Conservation (phyloP, 2,888 invertebrate species). For the Conops quadrifasciatus region DNA sequence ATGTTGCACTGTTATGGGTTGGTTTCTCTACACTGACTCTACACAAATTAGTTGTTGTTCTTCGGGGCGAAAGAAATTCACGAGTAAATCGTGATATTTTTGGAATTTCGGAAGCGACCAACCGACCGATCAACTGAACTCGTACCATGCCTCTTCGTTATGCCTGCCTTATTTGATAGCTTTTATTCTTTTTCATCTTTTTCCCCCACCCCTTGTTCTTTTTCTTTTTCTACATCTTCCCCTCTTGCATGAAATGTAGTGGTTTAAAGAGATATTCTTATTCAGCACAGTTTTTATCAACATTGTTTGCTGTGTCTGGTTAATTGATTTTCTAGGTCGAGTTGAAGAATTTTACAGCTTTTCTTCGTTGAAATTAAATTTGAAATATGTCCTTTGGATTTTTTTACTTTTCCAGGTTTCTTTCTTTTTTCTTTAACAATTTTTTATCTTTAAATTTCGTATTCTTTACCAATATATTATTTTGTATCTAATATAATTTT, state of each 20-base stretch:
- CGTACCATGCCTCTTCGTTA: too few species aligned
- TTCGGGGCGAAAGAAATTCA: too few species aligned
- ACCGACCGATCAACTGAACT: too few species aligned
- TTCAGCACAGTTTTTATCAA: slow-evolving; percentile 19
- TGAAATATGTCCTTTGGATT: too few species aligned
- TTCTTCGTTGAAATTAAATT: neutral
- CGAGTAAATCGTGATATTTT: too few species aligned
- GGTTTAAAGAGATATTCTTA: slow-evolving; percentile 23
- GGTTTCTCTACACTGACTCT: too few species aligned
- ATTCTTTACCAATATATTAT: neutral
- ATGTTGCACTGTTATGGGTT: too few species aligned
- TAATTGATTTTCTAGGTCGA: slow-evolving; percentile 16
- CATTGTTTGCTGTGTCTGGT: neutral
- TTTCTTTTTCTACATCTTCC: neutral
- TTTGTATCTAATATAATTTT: too few species aligned
- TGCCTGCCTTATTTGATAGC: neutral
- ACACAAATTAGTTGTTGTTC: too few species aligned
- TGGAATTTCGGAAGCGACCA: too few species aligned
- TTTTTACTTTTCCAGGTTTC: slow-evolving; percentile 37
- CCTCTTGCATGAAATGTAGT: slow-evolving; percentile 1
- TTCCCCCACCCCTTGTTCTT: neutral
- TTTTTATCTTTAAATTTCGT: neutral
- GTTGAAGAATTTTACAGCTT: slow-evolving; percentile 15
- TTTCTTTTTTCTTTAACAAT: slow-evolving; percentile 41
- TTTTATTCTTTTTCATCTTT: neutral